Evolutionary conservation across 2,113 vertebrate species (phyloP).

Genomic region (Danionella cerebrum): DNA sequence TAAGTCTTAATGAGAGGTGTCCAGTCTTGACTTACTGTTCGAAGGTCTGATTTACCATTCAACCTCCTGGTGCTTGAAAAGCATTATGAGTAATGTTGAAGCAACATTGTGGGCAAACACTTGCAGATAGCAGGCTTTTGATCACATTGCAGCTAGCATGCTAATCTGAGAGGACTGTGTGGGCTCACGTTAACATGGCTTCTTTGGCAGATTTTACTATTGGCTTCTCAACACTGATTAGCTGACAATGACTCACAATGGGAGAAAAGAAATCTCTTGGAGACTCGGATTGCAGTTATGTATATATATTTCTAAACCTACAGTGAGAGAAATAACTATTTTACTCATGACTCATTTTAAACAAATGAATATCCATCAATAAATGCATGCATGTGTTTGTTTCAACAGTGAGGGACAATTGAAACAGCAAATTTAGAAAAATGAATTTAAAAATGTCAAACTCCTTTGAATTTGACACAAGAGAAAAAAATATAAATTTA

Average conservation of each 20-base stretch:
- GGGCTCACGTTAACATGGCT: neutral
- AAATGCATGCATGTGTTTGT: too few relatives aligned
- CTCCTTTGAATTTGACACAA: too few relatives aligned
- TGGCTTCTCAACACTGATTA: neutral
- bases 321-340: too few relatives aligned
- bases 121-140: neutral
- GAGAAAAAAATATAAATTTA: too few relatives aligned
- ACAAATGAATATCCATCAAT: too few relatives aligned
- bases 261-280: neutral
- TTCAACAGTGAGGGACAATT: too few relatives aligned
- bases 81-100: neutral
- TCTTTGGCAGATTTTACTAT: neutral
- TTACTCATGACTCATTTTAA: too few relatives aligned
- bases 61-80: slow-evolving; percentile 7
- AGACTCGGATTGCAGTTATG: too few relatives aligned
- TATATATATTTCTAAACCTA: too few relatives aligned
- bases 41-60: neutral
- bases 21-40: neutral
- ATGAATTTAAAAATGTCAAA: too few relatives aligned
- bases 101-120: neutral
- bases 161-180: neutral
- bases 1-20: neutral
- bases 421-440: too few relatives aligned
- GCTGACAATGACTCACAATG: neutral
- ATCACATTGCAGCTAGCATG: neutral